Evolutionary conservation across 1,140 invertebrate genomes (phyloP), one percentile per base, ranked within the genome.

Genomic region (Saccostrea glomerata): DNA sequence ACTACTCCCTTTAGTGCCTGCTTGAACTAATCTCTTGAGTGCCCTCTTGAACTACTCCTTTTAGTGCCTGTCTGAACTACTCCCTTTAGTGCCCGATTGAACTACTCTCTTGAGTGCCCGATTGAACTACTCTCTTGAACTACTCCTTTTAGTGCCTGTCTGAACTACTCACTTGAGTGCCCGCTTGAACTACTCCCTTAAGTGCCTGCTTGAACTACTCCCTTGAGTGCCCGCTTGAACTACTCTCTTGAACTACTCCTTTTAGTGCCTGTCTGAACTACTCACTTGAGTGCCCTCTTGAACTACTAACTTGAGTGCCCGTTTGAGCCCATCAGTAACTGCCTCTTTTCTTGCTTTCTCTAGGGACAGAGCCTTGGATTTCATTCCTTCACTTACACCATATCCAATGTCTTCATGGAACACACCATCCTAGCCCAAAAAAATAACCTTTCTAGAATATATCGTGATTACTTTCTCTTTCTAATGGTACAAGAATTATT

Each of bases 401-500:
- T 96, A 96, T 20, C 95, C 95, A 85, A 96, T 94, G 91, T 96
- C 95, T 92, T 96, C 95, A 93, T 96, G 95, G 85, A 93, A 95
- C 30, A 94, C 92, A 84, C 95, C 95, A 94, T 95, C 95, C 94
- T 95, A 60, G 11, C 25, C 25, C 36, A 12, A 15, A 77, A 30
- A 77, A 36, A 15, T 23, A 66, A 66, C 20, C 20, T 47, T 47
- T 47, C 1, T 47, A 47, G 6, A 47, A 47, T 47, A 47, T 3
- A 47, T 47, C 6, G 6, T 3, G n/a, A n/a, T n/a, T n/a, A n/a
- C n/a, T n/a, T n/a, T n/a, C n/a, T n/a, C n/a, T n/a, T n/a, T n/a
- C n/a, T n/a, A n/a, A n/a, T n/a, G n/a, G n/a, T n/a, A n/a, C n/a
- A n/a, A n/a, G n/a, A n/a, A n/a, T n/a, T n/a, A n/a, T n/a, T n/a